Evolutionary conservation across 2,797 vertebrate genomes (phyloP).

Genomic region (Orientallactaga sibirica): DNA sequence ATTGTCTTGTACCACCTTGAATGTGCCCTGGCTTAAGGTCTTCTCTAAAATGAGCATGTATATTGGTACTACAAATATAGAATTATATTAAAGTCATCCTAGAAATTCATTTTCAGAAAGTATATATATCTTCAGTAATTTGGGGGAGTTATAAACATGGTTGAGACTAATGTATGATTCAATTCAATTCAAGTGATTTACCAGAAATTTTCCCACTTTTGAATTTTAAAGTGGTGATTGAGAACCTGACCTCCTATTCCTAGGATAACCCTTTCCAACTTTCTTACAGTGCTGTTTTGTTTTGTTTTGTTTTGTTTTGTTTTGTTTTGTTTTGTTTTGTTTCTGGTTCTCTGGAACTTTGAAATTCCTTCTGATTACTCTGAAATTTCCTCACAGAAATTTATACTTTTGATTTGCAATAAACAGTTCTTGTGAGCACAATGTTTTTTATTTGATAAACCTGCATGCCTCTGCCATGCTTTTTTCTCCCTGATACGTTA

Average conservation of each 20-base stretch:
- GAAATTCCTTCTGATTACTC: neutral
- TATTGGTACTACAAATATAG: conserved; percentile 33
- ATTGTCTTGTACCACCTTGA: neutral
- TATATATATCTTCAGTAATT: neutral
- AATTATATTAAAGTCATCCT: conserved; percentile 32
- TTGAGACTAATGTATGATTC: neutral
- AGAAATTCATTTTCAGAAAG: neutral
- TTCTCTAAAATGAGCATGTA: conserved; percentile 36
- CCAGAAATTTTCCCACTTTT: neutral
- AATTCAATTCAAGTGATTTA: neutral
- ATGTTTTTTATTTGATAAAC: neutral
- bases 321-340: no score
- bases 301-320: neutral
- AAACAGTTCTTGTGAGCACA: neutral
- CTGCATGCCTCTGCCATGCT: neutral
- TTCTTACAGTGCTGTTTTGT: neutral
- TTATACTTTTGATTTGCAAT: neutral
- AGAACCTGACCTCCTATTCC: neutral
- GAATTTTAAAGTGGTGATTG: neutral
- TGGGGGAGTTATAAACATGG: neutral
- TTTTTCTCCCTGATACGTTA: conserved; percentile 1
- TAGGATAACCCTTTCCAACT: neutral
- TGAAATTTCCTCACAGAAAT: conserved; percentile 7
- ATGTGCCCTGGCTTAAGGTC: neutral
- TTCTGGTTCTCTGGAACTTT: neutral